phyloP scores from a whole-genome alignment of 2,113 vertebrate genomes.

The Rhadina sibilatrix region DNA sequence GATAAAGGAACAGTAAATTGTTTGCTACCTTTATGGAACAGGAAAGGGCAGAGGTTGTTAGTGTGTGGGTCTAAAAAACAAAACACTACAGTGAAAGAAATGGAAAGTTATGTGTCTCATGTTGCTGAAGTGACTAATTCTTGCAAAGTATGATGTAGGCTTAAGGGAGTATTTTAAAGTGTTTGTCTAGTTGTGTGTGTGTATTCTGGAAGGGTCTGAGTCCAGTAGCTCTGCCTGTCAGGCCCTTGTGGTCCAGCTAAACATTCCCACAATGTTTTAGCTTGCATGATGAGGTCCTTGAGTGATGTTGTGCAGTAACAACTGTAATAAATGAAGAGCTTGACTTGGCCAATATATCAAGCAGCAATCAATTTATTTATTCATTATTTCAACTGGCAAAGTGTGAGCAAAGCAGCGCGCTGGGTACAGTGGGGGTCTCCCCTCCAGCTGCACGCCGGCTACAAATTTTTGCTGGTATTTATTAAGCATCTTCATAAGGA shows the following conservation, averaged over 20 bases:
- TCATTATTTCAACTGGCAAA: too few species aligned
- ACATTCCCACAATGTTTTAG: accelerated
- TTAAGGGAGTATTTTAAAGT: constrained; percentile 5
- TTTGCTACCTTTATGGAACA: not conserved
- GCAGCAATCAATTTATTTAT: too few species aligned
- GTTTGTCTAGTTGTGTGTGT: not conserved
- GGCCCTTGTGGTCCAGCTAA: not conserved
- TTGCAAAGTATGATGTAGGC: not conserved
- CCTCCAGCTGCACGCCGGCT: too few species aligned
- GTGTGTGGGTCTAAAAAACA: not conserved
- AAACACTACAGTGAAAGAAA: not conserved
- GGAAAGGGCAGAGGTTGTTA: not conserved
- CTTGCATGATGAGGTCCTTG: not conserved
- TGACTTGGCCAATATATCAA: too few species aligned
- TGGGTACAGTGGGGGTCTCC: too few species aligned
- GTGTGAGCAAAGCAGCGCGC: too few species aligned
- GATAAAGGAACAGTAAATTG: not conserved
- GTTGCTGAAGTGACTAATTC: constrained; percentile 26
- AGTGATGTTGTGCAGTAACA: not conserved
- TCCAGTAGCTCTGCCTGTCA: not conserved
- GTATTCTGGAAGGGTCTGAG: not conserved
- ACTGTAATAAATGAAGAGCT: too few species aligned
- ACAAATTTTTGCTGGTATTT: too few species aligned
- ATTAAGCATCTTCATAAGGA: too few species aligned
- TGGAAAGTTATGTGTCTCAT: not conserved